Base-by-base conservation (phyloP, 2,888 invertebrate genomes). In the Eupeodes latifasciatus region DNA sequence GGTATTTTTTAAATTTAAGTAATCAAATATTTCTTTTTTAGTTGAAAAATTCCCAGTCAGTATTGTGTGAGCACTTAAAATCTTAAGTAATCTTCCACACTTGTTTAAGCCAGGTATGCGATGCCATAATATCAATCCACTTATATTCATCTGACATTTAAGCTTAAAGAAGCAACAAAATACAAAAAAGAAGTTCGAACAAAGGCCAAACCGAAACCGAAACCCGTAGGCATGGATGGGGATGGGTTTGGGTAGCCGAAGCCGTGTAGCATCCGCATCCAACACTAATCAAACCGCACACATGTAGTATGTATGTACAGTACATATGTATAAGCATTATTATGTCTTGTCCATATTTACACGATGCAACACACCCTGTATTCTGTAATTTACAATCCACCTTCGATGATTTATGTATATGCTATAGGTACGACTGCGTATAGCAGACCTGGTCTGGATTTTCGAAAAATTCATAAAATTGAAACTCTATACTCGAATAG, bases 41-140 rank as follows among this genome's bases (percentile, higher is more conserved):
- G 53, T 72, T 62, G 55, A 16, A 83, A 83, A 83, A 61, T 67
- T 53, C 59, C 69, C 66, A 1, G 27, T 27, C 27, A 27, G 27
- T 27, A 27, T 59, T 79, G 71, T 47, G 67, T 10, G 27, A 49
- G 66, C 62, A 79, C 34, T 40, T 19, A 49, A 40, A 71, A 72
- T 74, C 82, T 87, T 87, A 84, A 87, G 84, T 84, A 87, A 87
- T 80, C 77, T 40, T 76, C 71, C 71, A 74, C 76, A 84, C 87
- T 77, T 72, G 84, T 84, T 87, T 74, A 49, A 80, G 61, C 71
- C 78, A 66, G 49, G 64, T 44, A 51, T 76, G 72, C 9, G 5
- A 40, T 72, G 76, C 76, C 62, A 84, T 84, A 87, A 87, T 57
- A 55, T 51, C 55, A 53, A 75, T 40, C 74, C 74, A 77, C 79